These are phyloP conservation scores for Hypsopygia costalis DNA, from an alignment of 2,888 invertebrate species.

Conservation along the genomic window DNA sequence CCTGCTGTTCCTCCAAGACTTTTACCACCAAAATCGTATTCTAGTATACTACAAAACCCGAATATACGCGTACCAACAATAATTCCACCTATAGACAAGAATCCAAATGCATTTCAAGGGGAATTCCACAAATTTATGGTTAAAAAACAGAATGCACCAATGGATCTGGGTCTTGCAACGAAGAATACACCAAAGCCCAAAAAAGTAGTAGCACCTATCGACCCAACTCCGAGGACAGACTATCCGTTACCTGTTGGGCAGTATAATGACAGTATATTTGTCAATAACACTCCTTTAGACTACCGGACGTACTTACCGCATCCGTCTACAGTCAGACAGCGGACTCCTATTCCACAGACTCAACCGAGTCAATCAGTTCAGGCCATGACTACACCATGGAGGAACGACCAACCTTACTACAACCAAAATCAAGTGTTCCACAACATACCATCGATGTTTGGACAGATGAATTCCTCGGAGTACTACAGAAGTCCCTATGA, in stretches of 20 bases:
- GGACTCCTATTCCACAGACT: no score
- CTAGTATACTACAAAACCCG: slow-evolving; percentile 28
- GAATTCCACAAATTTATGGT: slow-evolving; percentile 69
- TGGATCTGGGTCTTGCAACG: slow-evolving; percentile 5
- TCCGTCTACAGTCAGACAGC: not conserved
- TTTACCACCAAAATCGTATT: slow-evolving; percentile 17
- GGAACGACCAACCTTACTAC: slow-evolving; percentile 29
- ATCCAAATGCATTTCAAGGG: slow-evolving; percentile 62
- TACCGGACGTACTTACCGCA: slow-evolving; percentile 36
- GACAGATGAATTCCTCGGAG: slow-evolving; percentile 37
- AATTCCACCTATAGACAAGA: slow-evolving; percentile 55
- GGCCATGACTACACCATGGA: slow-evolving; percentile 34
- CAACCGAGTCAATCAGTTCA: slow-evolving; percentile 20
- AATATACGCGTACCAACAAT: slow-evolving; percentile 40
- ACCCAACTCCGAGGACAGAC: slow-evolving; percentile 21
- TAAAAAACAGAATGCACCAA: slow-evolving; percentile 10
- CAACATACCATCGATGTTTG: slow-evolving; percentile 36
- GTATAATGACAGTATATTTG: slow-evolving; percentile 64
- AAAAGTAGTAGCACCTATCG: slow-evolving; percentile 26
- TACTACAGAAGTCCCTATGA: slow-evolving; percentile 62
- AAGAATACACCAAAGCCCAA: slow-evolving; percentile 14
- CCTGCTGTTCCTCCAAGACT: no score
- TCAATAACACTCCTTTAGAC: slow-evolving; percentile 47
- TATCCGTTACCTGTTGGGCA: slow-evolving; percentile 55
- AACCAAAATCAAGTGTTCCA: slow-evolving; percentile 28